Conservation (phyloP, 2,797 vertebrate genomes). For the Pelodytes ibericus region DNA sequence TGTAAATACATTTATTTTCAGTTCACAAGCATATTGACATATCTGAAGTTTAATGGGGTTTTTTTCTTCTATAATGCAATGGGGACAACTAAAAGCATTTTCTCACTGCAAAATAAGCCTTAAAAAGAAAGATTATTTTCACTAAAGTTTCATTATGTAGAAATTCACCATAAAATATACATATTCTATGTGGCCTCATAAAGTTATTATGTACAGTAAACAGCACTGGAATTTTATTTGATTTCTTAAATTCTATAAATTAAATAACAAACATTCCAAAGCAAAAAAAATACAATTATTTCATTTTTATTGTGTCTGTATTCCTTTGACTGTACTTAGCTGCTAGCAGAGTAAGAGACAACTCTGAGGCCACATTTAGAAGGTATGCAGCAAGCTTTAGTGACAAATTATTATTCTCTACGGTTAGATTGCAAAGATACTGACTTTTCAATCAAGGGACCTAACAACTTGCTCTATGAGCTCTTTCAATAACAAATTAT, state of each 20-base stretch:
- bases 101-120: slow-evolving; percentile 18
- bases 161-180: slow-evolving; percentile 21
- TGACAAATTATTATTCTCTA: slow-evolving; percentile 43
- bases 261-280: slow-evolving; percentile 36
- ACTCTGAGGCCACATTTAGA: slow-evolving; percentile 24
- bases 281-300: not conserved
- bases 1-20: slow-evolving; percentile 4
- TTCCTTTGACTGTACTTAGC: slow-evolving; percentile 22
- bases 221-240: slow-evolving; percentile 4
- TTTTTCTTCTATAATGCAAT: slow-evolving; percentile 12
- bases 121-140: slow-evolving; percentile 29
- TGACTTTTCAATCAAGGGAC: slow-evolving; percentile 47
- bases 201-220: slow-evolving; percentile 9
- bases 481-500: slow-evolving; percentile 34
- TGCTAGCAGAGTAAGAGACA: slow-evolving; percentile 6
- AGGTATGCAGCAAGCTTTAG: slow-evolving; percentile 12
- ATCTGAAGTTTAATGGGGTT: slow-evolving; percentile 29
- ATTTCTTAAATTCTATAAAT: slow-evolving; percentile 1
- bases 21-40: slow-evolving; percentile 1
- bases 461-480: slow-evolving; percentile 33
- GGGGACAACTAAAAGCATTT: slow-evolving; percentile 23
- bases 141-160: slow-evolving; percentile 21
- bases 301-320: not conserved
- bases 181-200: not conserved
- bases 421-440: slow-evolving; percentile 36